Base-by-base conservation (phyloP, 2,113 vertebrate species). In the Dicentrarchus labrax region DNA sequence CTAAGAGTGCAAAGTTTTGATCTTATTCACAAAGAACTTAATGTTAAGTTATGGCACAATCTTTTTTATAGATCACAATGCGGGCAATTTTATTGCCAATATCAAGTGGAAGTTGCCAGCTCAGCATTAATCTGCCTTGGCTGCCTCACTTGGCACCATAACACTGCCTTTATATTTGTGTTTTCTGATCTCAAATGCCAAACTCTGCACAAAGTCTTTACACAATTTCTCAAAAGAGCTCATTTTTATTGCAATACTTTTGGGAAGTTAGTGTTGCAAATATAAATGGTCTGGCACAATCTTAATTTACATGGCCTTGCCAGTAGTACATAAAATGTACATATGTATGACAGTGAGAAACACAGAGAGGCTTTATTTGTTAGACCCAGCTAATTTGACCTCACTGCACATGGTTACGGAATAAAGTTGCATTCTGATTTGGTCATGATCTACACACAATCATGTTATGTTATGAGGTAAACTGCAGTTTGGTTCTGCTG, bases 161-260 rank as follows among this genome's bases (percentile, higher is more conserved):
- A 71, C 38, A 24, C 50, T 60, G 72, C 22, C 51, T 83, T 86
- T 65, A 81, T 80, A 61, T 74, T 48, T 66, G 15, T 53, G 39
- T 67, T 81, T 72, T 73, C 56, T 76, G 13, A 70, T 70, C 61
- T 70, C 36, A 78, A 71, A 82, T 59, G 65, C 57, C 73, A 59
- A 60, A 70, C 47, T 53, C 48, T 71, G 48, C 15, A 64, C 45
- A 61, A 67, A 70, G 61, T 50, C 70, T 75, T 62, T 60, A 16
- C 21, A 71, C 1, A 19, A 6, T 56, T 41, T 72, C 70, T 82
- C 66, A 21, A 13, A 70, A 80, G 41, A 79, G 4, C 54, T 56
- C 53, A 62, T 56, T 60, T 75, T 65, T 19, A 19, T 6, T 47
- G 68, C 72, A 80, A 4, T 68, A 5, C 47, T 48, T 67, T 50